Percentiles rank a stretch among this genome's conserved stretches.
These are phyloP conservation scores for Coranthus polyacanthus DNA, from an alignment of 2,797 vertebrate species.

Conservation along the genomic window DNA sequence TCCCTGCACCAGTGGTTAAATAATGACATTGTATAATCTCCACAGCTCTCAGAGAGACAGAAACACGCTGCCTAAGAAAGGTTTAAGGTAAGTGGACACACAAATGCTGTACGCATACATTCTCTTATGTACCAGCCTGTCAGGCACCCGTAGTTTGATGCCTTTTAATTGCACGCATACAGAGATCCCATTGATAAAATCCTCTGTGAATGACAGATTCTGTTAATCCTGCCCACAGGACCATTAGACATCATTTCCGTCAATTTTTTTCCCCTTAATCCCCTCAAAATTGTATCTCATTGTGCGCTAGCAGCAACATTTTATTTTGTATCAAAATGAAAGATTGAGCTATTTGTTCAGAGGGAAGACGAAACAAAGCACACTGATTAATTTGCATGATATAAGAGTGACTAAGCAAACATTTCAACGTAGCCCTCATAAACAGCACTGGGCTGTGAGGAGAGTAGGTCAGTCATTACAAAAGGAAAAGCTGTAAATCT, in stretches of 20 bases:
- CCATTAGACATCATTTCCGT: slow-evolving; percentile 13
- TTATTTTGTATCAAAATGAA: not conserved
- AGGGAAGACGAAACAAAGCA: too few species aligned
- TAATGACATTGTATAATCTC: slow-evolving; percentile 73
- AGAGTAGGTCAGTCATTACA: too few species aligned
- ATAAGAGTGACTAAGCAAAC: too few species aligned
- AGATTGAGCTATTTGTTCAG: too few species aligned
- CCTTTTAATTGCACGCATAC: slow-evolving; percentile 14
- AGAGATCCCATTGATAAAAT: slow-evolving; percentile 30
- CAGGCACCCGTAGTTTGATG: slow-evolving; percentile 1
- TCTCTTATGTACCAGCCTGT: not conserved
- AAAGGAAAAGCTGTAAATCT: too few species aligned
- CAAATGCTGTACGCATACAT: slow-evolving; percentile 1
- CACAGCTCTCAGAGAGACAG: slow-evolving; percentile 90
- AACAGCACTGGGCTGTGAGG: too few species aligned
- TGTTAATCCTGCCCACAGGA: slow-evolving; percentile 28
- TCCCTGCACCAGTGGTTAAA: slow-evolving; percentile 52
- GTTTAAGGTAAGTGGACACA: slow-evolving; percentile 87
- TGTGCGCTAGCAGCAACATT: not conserved
- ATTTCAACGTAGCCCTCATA: too few species aligned
- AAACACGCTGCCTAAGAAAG: slow-evolving; percentile 97
- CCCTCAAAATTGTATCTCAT: slow-evolving; percentile 7
- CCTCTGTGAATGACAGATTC: slow-evolving; percentile 24
- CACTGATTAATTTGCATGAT: too few species aligned
- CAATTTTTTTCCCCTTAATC: slow-evolving; percentile 18